Base-by-base conservation (phyloP, 2,797 vertebrate species). In the Phataginus tetradactyla region DNA sequence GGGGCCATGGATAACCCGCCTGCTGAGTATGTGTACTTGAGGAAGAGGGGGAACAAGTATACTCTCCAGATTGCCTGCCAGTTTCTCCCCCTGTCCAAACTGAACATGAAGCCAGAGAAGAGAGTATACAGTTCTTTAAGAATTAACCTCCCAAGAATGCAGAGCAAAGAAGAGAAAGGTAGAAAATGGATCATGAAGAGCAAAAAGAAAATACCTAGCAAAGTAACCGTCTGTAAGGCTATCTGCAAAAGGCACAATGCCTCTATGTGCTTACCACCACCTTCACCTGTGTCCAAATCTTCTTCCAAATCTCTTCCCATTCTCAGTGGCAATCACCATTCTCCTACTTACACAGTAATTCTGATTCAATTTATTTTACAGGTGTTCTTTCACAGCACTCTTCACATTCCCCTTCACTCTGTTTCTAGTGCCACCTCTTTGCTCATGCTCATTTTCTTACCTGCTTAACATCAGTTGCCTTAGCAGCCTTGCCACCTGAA, bases 31-130 rank as follows among this genome's bases (percentile, higher is more conserved):
- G 29, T 45, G 1, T 57, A 78, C 71, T 29, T 96, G 17, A 14
- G 21, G 37, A n/a, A 51, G 4, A 69, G 8, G 15, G 27, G 34
- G 7, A 74, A 90, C 66, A 75, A 72, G 66, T 80, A 80, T 20
- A 49, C 29, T 83, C 61, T 64, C 49, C 49, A 74, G 32, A 51
- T 68, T 63, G 80, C 51, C 37, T 83, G 37, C 51, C 4, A 7
- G n/a, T 51, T 77, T 77, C 49, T 90, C 49, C 55, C 32, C 83
- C 57, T 53, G 29, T 66, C 49, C 27, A 78, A 84, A 84, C 18
- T 49, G 64, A 94, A 90, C 34, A 75, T n/a, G 66, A 95, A 95
- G 37, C 37, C 55, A 77, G 32, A 86, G 18, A 93, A 78, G 29
- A 75, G 14, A 61, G 12, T 13, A n/a, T 6, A 27, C 14, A 79